A percentile compares a stretch with the other conserved stretches of the same genome.
Conservation (phyloP, 1,140 invertebrate species). For the Aculops lycopersici region DNA sequence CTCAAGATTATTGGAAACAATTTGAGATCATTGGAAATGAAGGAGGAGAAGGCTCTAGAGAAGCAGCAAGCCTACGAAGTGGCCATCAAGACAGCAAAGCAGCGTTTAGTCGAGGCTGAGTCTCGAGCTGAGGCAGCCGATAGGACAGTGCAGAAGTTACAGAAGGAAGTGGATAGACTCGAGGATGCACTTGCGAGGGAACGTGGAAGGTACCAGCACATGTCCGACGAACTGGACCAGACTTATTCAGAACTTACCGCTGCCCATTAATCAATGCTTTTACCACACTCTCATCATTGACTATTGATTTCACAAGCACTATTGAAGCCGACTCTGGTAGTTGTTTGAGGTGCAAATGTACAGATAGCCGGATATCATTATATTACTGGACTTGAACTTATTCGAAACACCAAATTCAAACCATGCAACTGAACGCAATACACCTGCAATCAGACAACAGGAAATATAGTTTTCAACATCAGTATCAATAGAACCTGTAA, state of each 20-base stretch:
- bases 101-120: slow-evolving; percentile 30
- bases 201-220: slow-evolving; percentile 77
- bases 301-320: too few relatives aligned
- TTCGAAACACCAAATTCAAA: too few relatives aligned
- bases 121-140: slow-evolving; percentile 6
- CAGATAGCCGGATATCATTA: too few relatives aligned
- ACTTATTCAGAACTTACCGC: slow-evolving; percentile 96
- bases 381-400: too few relatives aligned
- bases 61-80: slow-evolving; percentile 99
- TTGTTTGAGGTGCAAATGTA: too few relatives aligned
- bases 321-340: too few relatives aligned
- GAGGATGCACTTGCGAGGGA: slow-evolving; percentile 90
- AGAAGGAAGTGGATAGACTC: slow-evolving; percentile 42
- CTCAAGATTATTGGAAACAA: slow-evolving; percentile 96
- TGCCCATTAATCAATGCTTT: too few relatives aligned
- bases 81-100: slow-evolving; percentile 92
- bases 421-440: too few relatives aligned
- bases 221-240: slow-evolving; percentile 91
- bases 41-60: slow-evolving; percentile 98
- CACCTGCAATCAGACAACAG: too few relatives aligned
- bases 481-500: too few relatives aligned
- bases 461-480: too few relatives aligned
- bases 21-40: slow-evolving; percentile 95
- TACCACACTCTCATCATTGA: too few relatives aligned
- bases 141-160: slow-evolving; percentile 4